Percentiles rank a stretch among this genome's conserved stretches.
Evolutionary conservation across 2,888 invertebrate genomes (phyloP).

Genomic region (Incurvaria masculella): DNA sequence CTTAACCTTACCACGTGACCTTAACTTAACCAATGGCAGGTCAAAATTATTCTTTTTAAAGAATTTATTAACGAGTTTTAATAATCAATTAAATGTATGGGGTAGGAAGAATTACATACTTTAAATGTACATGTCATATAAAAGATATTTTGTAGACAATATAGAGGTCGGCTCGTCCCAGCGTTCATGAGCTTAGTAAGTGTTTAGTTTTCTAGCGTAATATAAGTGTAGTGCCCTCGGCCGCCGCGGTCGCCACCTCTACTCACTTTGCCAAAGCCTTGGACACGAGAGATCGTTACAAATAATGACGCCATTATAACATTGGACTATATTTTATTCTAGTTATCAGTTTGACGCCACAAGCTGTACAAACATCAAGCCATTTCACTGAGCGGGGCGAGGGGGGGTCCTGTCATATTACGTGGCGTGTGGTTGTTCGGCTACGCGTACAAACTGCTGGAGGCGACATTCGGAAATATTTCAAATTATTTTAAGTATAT

Average conservation of each 20-base stretch:
- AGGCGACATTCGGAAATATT: no score
- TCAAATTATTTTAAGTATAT: not conserved
- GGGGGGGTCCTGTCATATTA: no score
- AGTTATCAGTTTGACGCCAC: no score
- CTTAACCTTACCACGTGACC: slow-evolving; percentile 34
- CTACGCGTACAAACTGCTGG: no score
- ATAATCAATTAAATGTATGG: not conserved
- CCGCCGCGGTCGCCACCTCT: not conserved
- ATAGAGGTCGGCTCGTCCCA: not conserved
- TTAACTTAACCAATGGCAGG: slow-evolving; percentile 42
- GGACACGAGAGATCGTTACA: no score
- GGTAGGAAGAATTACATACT: not conserved
- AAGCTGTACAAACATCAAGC: no score
- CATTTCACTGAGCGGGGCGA: no score
- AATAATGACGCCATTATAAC: no score
- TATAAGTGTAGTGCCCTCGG: not conserved
- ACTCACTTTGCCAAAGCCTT: no score
- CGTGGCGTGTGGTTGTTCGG: no score
- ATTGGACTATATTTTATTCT: no score
- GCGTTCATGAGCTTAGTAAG: not conserved
- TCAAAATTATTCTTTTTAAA: slow-evolving; percentile 15
- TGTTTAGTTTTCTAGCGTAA: not conserved
- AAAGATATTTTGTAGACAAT: slow-evolving; percentile 1
- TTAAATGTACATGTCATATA: not conserved
- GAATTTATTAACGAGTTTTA: not conserved